Evolutionary conservation across 35 echinoderm and acorn worm species (phyloP), one percentile per base, ranked within the genome.

Genomic region (Ophiothrix spiculata): DNA sequence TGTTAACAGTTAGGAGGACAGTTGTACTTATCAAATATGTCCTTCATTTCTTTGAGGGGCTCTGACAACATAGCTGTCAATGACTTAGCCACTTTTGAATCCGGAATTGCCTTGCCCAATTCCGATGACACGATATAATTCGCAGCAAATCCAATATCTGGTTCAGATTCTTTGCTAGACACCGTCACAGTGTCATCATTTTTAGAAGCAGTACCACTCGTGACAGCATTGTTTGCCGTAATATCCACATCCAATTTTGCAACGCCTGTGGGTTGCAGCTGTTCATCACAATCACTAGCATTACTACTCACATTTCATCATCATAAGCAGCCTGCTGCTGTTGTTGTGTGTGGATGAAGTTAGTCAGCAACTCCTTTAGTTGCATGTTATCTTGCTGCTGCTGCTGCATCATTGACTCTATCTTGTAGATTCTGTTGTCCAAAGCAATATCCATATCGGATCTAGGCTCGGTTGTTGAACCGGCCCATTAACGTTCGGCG

Each of bases 51-150:
- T 33, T 63, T 78, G 0, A 88, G 56, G 28, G 39, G 31, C 29
- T 64, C 56, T 36, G 41, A 31, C 36, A 88, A 31, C 28, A 88
- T 35, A 38, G 79, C 39, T 0, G 42, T 39, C 3, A 88, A 28
- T n/a, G 77, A 82, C 10, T 88, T 81, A 32, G 49, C 33, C 32
- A 88, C 42, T 49, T 49, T 23, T 14, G 81, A 77, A 21, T 88
- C 79, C 25, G 38, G 64, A 2, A 80, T 80, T 21, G 79, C 35
- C 2, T n/a, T 39, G 1, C 79, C 79, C 6, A 38, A 4, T 1
- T 28, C 39, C 0, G 79, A 80, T n/a, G 36, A 38, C 21, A 39
- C 33, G 1, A 39, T 36, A n/a, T 39, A 80, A 25, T 39, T 14
- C 12, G 79, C 36, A 80, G 79, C 79, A 80, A 80, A 80, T 38